phyloP scores from a whole-genome alignment of 2,113 vertebrate species.

The Neoarius graeffei region DNA sequence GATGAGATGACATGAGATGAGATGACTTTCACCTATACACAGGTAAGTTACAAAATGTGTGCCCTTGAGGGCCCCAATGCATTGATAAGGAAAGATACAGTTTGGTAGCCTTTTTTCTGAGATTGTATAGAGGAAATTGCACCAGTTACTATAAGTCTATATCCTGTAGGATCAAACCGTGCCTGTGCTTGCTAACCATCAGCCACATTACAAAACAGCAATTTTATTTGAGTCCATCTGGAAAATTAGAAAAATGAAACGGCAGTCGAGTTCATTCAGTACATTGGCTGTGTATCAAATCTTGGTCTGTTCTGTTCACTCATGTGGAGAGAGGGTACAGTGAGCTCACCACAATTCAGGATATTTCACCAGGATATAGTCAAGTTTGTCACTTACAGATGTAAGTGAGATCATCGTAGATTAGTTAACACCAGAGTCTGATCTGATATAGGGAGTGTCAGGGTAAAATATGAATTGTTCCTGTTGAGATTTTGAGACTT shows the following conservation, averaged over 20 bases:
- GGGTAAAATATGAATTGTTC: constrained; percentile 15
- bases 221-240: constrained; percentile 7
- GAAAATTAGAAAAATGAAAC: neutral
- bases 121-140: constrained; percentile 9
- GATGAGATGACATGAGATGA: too few relatives aligned
- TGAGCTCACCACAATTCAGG: constrained; percentile 56
- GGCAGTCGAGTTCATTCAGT: neutral
- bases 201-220: neutral
- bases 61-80: neutral
- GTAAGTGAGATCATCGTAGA: constrained; percentile 69
- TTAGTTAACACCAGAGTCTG: constrained; percentile 70
- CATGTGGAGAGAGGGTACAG: neutral
- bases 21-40: neutral
- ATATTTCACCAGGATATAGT: neutral
- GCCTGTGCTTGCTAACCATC: neutral
- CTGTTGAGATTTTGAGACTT: constrained; percentile 14
- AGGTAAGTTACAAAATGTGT: neutral
- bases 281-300: neutral
- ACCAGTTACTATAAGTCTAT: neutral
- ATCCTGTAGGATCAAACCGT: constrained; percentile 1
- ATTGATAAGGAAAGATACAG: neutral
- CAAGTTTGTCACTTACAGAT: constrained; percentile 61
- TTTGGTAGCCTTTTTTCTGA: too few relatives aligned
- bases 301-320: neutral
- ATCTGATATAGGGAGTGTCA: constrained; percentile 52